Evolutionary conservation across 2,888 invertebrate species (phyloP), one percentile per base, ranked within the genome.

Genomic region (Nycteola revayana): DNA sequence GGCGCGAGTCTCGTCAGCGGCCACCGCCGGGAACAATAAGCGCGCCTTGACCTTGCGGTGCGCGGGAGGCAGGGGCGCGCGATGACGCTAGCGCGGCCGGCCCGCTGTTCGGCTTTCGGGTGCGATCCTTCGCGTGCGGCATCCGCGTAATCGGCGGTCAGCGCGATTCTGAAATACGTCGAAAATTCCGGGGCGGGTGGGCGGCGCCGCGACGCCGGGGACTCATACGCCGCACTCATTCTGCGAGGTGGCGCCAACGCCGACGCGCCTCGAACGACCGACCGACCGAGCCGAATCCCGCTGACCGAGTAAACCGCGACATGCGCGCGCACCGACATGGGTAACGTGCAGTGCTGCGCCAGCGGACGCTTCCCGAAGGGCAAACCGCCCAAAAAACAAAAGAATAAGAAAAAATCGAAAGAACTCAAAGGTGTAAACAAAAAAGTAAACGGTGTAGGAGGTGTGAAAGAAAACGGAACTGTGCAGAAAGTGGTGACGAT

Each of bases 261-360:
- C 87, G 87, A 81, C 88, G 77, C 85, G 84, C 77, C 59, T 74
- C 88, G 84, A 85, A 86, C 87, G 87, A 86, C 66, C 86, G 84
- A 86, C 79, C 80, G 82, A 84, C 77, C 81, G 82, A 80, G 63
- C 76, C 75, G 77, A 80, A 76, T 80, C 79, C 77, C 75, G 79
- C 76, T 75, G 75, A 75, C 63, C 71, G 70, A 75, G 81, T 72
- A 69, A 64, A 71, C 67, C 84, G 80, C 84, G 87, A 85, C 76
- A 87, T 87, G 87, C 84, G 81, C 80, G 74, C 73, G 70, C 74
- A 61, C 75, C 76, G 86, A 72, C 76, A 88, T 88, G 88, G 88
- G 88, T 84, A 88, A 88, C 66, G 87, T 86, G 87, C 88, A 88
- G 80, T 88, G 88, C 81, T 88, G 88, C 86, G 84, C 85, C 69